Base-by-base conservation (phyloP, 2,888 invertebrate species). In the Machimus rusticus region DNA sequence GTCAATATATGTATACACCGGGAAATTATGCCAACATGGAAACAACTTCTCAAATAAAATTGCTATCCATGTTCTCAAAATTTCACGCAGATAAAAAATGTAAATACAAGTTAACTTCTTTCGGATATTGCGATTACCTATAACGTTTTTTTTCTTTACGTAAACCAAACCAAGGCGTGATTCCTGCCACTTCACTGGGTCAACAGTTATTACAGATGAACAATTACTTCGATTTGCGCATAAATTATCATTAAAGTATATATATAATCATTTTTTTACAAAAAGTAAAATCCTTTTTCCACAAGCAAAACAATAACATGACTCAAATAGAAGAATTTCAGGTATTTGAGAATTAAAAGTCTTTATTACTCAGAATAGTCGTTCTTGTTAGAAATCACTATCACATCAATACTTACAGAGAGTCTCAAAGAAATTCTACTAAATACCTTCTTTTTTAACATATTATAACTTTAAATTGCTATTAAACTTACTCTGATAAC, bases 151-250 rank as follows among this genome's bases (percentile, higher is more conserved):
- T 6, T 66, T 12, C 2, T 28, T 23, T 66, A 66, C 19, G 66
- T 66, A 79, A 79, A 37, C n/a, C 31, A 82, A 82, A 82, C 82
- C 82, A 82, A 82, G 82, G 82, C 66, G 66, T 66, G 66, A 66
- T 28, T 66, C 66, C 66, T 66, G 66, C 12, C 55, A 9, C 19
- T 55, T 55, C 55, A 55, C 55, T 46, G 55, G n/a, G 19, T 55
- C 23, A 23, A 23, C 14, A 23, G 66, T 66, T 66, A 66, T 66
- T 66, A 66, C 9, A 66, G 19, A 28, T 66, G 66, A 66, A 28
- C 19, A 66, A 66, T 66, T 23, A 23, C 28, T 23, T 66, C 28
- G 28, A 23, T 23, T 9, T 66, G 12, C 66, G 12, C 66, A 66
- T 12, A 28, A 19, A 55, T 19, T 19, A 9, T 66, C 9, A 57